These are phyloP conservation scores for Brachyrhaphis roseni DNA, from an alignment of 2,797 vertebrate species.

Conservation along the genomic window DNA sequence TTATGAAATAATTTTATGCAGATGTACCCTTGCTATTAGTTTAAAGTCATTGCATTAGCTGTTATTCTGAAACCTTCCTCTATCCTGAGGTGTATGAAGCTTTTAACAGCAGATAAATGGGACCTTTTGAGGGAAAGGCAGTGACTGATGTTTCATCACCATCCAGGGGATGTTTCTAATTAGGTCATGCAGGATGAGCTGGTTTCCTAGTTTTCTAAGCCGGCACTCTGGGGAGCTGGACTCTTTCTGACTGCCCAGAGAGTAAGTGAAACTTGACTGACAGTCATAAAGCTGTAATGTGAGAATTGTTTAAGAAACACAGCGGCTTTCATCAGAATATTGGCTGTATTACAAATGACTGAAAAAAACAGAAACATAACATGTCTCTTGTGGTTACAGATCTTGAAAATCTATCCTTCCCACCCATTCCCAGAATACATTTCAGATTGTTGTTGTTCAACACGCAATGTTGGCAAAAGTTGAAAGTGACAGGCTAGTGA, in stretches of 20 bases:
- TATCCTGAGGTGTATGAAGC: constrained; percentile 16
- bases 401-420: neutral
- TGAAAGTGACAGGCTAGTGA: neutral
- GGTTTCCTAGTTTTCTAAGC: constrained; percentile 73
- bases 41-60: neutral
- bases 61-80: constrained; percentile 17
- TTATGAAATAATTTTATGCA: neutral
- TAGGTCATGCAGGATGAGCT: constrained; percentile 73
- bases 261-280: constrained; percentile 48
- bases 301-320: neutral
- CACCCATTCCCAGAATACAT: neutral
- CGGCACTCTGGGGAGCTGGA: constrained; percentile 76
- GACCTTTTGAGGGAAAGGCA: constrained; percentile 42
- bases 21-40: too few relatives aligned
- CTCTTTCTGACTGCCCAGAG: constrained; percentile 75
- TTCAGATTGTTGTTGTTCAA: neutral
- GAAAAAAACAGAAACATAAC: neutral
- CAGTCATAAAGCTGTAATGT: constrained; percentile 10
- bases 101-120: constrained; percentile 14
- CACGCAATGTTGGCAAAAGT: neutral
- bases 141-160: constrained; percentile 39
- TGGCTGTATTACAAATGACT: neutral
- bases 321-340: neutral
- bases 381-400: neutral
- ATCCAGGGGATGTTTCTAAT: constrained; percentile 68